Percentiles rank a stretch among this genome's conserved stretches.
Evolutionary conservation across 1,140 invertebrate genomes (phyloP).

Genomic region (Nilaparvata lugens): DNA sequence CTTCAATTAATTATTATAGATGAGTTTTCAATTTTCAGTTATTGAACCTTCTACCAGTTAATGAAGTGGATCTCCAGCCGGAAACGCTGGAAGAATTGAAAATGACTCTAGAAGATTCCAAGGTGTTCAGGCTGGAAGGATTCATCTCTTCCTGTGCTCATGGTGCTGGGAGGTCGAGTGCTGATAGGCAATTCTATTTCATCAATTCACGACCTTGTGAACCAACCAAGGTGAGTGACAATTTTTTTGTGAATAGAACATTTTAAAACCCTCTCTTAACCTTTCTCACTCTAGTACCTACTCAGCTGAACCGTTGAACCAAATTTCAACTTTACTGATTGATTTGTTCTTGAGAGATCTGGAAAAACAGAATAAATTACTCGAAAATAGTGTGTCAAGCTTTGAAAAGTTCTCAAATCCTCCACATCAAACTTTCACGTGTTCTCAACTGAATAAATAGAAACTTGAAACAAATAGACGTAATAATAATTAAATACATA

Average conservation of each 20-base stretch:
- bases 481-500: too few species aligned
- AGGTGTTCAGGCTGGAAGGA: conserved; percentile 47
- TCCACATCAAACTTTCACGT: too few species aligned
- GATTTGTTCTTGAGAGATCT: too few species aligned
- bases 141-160: conserved; percentile 82
- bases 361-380: too few species aligned
- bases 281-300: neutral
- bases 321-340: too few species aligned
- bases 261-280: neutral
- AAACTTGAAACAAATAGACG: too few species aligned
- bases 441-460: too few species aligned
- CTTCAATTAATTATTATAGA: too few species aligned
- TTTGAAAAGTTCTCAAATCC: too few species aligned
- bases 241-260: neutral
- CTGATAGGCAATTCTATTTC: conserved; percentile 90
- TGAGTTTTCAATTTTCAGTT: conserved; percentile 4
- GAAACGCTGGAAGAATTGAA: conserved; percentile 28
- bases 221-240: conserved; percentile 53
- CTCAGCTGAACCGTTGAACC: too few species aligned
- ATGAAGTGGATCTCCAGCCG: neutral
- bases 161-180: conserved; percentile 67
- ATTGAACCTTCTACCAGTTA: neutral
- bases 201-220: conserved; percentile 92
- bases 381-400: too few species aligned
- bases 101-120: conserved; percentile 9